Base-by-base conservation (phyloP, 2,888 invertebrate species). In the Myopa testacea region DNA sequence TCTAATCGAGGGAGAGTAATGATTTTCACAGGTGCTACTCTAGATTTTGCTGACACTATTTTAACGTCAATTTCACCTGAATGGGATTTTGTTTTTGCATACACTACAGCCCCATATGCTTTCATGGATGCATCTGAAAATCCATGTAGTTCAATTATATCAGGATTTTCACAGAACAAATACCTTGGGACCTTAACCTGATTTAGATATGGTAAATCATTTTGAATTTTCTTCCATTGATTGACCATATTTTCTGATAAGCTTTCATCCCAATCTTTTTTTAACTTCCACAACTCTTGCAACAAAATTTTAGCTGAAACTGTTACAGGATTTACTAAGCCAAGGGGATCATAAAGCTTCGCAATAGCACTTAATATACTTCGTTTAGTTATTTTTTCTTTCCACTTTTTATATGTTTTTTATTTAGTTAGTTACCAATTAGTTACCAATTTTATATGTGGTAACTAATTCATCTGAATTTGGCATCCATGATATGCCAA, bases 81-180 rank as follows among this genome's bases (percentile, higher is more conserved):
- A 12, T 67, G 37, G 37, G 26, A 16, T 37, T 6, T 38, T 10
- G 37, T 37, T 67, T 67, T 37, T 12, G 37, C 37, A 67, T 67
- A 67, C 16, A 67, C 37, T 16, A 67, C 67, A 16, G 67, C 67
- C 8, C 38, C 58, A 58, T 76, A 76, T n/a, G 76, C 76, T 40
- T 70, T 77, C 72, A 67, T 67, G 40, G 78, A 78, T 16, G 76
- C 76, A 52, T 76, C 76, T 14, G 38, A 76, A 50, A 71, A 76
- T n/a, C 68, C 52, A 45, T 70, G 69, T 16, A 70, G 34, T 50
- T 78, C 65, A 26, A 70, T 34, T 34, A 5, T 6, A 16, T 55
- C 14, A 14, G 6, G 10, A 16, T 26, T 14, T 4, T 26, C 40
- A 50, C 16, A 38, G 45, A 38, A 40, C 4, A 65, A 38, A 14